These are phyloP conservation scores for Lepisosteus osseus DNA, from an alignment of 2,113 vertebrate species.

Conservation along the genomic window DNA sequence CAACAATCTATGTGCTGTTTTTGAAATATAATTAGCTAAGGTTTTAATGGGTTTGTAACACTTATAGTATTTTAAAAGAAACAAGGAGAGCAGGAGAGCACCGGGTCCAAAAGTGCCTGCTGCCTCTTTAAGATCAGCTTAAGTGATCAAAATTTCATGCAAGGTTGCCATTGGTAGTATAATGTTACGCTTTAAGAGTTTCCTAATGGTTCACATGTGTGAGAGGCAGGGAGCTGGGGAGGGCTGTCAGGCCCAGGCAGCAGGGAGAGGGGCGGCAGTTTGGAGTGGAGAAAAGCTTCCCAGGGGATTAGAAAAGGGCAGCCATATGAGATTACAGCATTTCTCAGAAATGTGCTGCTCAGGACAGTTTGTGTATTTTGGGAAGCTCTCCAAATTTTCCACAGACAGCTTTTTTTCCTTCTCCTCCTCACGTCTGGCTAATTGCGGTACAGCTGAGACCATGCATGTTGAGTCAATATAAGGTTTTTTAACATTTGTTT, in stretches of 20 bases:
- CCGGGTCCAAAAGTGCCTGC: conserved; percentile 47
- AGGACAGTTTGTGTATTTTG: conserved; percentile 56
- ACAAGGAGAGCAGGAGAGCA: conserved; percentile 41
- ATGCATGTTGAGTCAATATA: conserved; percentile 44
- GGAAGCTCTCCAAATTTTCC: conserved; percentile 67
- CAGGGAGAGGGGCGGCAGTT: conserved; percentile 38
- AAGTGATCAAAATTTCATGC: conserved; percentile 65
- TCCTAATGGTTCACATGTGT: conserved; percentile 65
- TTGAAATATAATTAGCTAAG: too few species aligned
- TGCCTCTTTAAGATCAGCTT: conserved; percentile 69
- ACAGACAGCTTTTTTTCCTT: conserved; percentile 60
- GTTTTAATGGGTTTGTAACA: too few species aligned
- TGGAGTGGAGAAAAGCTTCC: conserved; percentile 51
- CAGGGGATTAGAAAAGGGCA: conserved; percentile 61
- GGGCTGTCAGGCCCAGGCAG: conserved; percentile 18
- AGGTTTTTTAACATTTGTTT: conserved; percentile 50
- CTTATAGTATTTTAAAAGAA: background rate
- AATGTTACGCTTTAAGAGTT: conserved; percentile 63
- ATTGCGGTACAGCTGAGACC: conserved; percentile 47
- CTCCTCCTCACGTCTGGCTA: conserved; percentile 38
- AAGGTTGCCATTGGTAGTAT: conserved; percentile 58
- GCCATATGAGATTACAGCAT: conserved; percentile 67
- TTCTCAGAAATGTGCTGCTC: conserved; percentile 61
- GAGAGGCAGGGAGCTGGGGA: conserved; percentile 39
- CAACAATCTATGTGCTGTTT: too few species aligned